A percentile compares a stretch with the other conserved stretches of the same genome.
Evolutionary conservation across 2,797 vertebrate species (phyloP).

Genomic region (Chloroceryle inda): DNA sequence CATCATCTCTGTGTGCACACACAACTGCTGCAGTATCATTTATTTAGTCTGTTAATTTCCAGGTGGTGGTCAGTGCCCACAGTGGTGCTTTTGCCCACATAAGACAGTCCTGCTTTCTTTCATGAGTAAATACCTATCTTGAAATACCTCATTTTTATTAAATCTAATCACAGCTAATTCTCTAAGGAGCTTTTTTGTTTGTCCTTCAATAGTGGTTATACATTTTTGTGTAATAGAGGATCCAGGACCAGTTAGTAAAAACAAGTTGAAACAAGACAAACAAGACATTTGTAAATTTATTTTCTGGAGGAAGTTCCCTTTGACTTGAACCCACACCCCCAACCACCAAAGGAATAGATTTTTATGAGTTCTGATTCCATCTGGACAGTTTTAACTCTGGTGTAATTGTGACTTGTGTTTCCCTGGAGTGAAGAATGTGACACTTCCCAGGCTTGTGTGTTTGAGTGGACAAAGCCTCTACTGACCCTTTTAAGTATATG

Average conservation of each 20-base stretch:
- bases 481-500: conserved; percentile 41
- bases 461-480: conserved; percentile 26
- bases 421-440: conserved; percentile 35
- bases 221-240: neutral
- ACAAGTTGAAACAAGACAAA: neutral
- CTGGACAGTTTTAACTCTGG: neutral
- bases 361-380: conserved; percentile 21
- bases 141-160: neutral
- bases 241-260: neutral
- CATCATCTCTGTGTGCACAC: neutral
- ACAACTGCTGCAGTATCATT: neutral
- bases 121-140: neutral
- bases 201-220: neutral
- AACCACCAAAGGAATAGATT: neutral
- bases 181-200: neutral
- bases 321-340: neutral
- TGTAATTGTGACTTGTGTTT: neutral
- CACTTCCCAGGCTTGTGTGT: neutral
- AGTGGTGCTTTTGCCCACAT: neutral
- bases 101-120: neutral
- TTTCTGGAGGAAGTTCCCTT: neutral
- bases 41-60: neutral
- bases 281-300: neutral
- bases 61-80: neutral
- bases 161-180: neutral